A percentile compares a stretch with the other conserved stretches of the same genome.
Evolutionary conservation across 35 echinoderm and acorn worm genomes (phyloP).

Genomic region (Amphiura filiformis): DNA sequence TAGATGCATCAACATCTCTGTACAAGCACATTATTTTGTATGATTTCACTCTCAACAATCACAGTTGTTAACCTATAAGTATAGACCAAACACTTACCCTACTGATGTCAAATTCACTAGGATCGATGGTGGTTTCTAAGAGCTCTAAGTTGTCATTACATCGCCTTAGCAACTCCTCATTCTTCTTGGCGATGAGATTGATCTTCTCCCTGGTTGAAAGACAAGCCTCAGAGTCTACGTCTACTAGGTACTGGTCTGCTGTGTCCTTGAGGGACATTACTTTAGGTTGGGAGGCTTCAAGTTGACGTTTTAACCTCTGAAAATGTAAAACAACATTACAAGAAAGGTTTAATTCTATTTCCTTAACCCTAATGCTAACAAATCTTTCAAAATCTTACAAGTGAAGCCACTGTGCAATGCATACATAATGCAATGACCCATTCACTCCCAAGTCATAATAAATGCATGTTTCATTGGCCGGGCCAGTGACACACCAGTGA

Average conservation of each 20-base stretch:
- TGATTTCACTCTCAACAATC: too few species aligned
- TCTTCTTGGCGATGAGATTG: conserved; percentile 73
- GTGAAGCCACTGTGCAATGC: too few species aligned
- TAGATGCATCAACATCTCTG: too few species aligned
- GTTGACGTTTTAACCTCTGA: conserved; percentile 77
- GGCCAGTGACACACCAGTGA: too few species aligned
- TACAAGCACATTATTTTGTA: too few species aligned
- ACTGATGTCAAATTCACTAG: conserved; percentile 77
- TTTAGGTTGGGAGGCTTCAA: conserved; percentile 79
- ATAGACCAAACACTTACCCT: conserved; percentile 85
- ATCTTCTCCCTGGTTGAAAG: conserved; percentile 72
- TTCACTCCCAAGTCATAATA: too few species aligned
- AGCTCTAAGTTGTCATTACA: conserved; percentile 86
- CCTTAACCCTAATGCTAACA: too few species aligned
- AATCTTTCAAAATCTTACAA: too few species aligned
- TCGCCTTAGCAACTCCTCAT: conserved; percentile 49
- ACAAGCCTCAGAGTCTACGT: conserved; percentile 78
- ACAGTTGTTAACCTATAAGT: too few species aligned
- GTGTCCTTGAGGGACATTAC: conserved; percentile 92
- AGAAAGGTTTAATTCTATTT: neutral
- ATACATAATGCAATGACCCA: too few species aligned
- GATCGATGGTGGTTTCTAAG: conserved; percentile 83
- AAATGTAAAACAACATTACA: neutral
- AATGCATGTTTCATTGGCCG: too few species aligned
- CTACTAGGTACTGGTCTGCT: conserved; percentile 87